Base-by-base conservation (phyloP, 2,888 invertebrate genomes). In the Habrosyne pyritoides region DNA sequence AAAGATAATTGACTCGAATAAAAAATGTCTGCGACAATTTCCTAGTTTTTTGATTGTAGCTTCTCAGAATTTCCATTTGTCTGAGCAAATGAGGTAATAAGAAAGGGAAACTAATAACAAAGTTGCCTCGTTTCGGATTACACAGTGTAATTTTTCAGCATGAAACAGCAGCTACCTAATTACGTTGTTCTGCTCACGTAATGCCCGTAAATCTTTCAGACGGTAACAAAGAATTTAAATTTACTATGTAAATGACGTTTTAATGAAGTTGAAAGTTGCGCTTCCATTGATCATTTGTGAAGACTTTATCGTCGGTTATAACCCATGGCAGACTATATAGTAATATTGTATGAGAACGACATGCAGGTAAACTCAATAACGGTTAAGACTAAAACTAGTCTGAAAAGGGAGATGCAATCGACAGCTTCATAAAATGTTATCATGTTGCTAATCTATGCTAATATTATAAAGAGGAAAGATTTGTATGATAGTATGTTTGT, bases 161-260 rank as follows among this genome's bases (percentile, higher is more conserved):
- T 24, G 36, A 2, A 42, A 18, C 42, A 42, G 8, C 46, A 52
- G 14, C 50, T 28, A 18, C 50, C 50, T 65, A 71, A 75, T 74
- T 68, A 73, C 62, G 63, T 62, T 66, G 73, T 60, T 73, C 73
- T 24, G 21, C 55, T 66, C 77, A 75, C 77, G 77, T 73, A 56
- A 53, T 49, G 21, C 51, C 54, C 66, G 64, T 77, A 73, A 75
- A 77, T 77, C 68, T 73, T 59, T 53, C 26, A 55, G 56, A 54
- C 59, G 53, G 53, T 53, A 55, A 66, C 67, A 72, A 71, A 69
- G 69, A 71, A 71, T 77, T 74, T 63, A 61, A 77, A 71, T 77
- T 72, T 67, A 58, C 62, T 69, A 78, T 73, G 74, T 64, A 75
- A 77, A 78, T 73, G 63, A 69, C 59, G 60, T 67, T 74, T 65